These are phyloP conservation scores for Magallana nippona DNA, from an alignment of 2,888 invertebrate species.

Conservation along the genomic window DNA sequence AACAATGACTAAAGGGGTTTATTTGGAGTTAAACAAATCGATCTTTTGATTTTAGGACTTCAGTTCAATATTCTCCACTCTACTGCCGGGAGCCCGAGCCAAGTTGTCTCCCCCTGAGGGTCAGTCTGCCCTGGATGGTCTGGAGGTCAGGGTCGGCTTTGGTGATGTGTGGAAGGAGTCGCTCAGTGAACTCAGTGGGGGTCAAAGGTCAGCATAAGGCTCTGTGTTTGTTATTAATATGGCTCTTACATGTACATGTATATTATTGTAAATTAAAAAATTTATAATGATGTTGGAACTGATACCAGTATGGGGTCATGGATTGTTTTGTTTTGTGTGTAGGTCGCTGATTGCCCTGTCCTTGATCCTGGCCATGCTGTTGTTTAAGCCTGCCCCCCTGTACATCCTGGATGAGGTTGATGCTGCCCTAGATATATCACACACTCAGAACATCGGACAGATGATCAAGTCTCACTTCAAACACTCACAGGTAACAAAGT, in stretches of 20 bases:
- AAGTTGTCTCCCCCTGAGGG: constrained; percentile 90
- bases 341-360: constrained; percentile 94
- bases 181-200: constrained; percentile 96
- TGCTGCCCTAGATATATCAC: constrained; percentile 97
- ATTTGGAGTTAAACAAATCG: not conserved
- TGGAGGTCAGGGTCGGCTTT: constrained; percentile 94
- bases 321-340: constrained; percentile 48
- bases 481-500: constrained; percentile 85
- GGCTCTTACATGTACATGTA: no score
- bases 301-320: not conserved
- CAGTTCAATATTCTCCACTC: constrained; percentile 93
- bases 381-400: constrained; percentile 98
- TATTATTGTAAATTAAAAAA: not conserved
- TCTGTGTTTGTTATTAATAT: no score
- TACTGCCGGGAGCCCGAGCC: constrained; percentile 94
- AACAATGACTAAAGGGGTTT: no score
- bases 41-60: constrained; percentile 85
- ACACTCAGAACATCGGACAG: constrained; percentile 98
- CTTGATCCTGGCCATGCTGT: constrained; percentile 95
- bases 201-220: constrained; percentile 86
- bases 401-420: constrained; percentile 99
- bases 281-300: not conserved
- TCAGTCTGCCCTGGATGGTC: constrained; percentile 88
- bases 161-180: constrained; percentile 97
- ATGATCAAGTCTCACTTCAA: constrained; percentile 95